These are phyloP conservation scores for Pteruthius melanotis DNA, from an alignment of 2,113 vertebrate genomes.

Conservation along the genomic window DNA sequence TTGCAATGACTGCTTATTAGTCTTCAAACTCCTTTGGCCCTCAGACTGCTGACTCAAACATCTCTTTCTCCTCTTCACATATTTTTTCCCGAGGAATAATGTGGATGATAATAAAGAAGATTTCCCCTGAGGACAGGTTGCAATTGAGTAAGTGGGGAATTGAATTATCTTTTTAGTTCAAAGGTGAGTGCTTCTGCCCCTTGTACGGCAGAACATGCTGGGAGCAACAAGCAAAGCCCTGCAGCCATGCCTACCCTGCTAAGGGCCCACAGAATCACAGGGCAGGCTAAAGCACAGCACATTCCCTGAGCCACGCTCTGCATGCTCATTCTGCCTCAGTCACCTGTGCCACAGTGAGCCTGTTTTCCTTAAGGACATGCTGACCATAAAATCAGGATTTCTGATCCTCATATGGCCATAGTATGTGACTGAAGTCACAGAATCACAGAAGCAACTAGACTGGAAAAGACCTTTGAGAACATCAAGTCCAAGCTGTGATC, in stretches of 20 bases:
- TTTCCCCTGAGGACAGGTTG: neutral
- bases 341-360: neutral
- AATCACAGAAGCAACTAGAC: neutral
- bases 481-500: neutral
- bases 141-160: neutral
- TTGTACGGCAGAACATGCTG: accelerated
- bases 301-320: neutral
- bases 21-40: neutral
- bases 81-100: neutral
- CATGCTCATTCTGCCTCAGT: neutral
- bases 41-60: neutral
- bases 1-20: neutral
- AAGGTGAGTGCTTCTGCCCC: neutral
- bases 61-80: neutral
- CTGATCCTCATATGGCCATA: neutral
- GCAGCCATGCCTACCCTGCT: neutral
- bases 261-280: neutral
- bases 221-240: neutral
- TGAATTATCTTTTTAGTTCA: neutral
- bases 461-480: neutral
- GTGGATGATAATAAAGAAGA: neutral
- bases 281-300: neutral
- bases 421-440: neutral
- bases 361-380: neutral
- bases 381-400: neutral